phyloP scores from a whole-genome alignment of 2,113 vertebrate genomes.

The Typhlomys cinereus region DNA sequence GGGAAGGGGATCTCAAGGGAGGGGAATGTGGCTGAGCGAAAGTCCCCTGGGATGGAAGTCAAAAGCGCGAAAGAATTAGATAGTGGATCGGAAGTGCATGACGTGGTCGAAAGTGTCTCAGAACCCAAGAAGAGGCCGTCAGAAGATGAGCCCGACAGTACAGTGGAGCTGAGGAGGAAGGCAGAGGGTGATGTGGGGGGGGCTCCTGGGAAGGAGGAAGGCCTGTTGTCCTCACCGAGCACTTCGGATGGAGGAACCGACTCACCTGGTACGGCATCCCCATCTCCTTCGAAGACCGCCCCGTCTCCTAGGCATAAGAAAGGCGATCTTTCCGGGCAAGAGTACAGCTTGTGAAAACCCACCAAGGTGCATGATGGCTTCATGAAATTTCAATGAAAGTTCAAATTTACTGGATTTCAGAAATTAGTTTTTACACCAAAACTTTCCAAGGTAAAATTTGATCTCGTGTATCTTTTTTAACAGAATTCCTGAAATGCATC shows the following conservation, averaged over 20 bases:
- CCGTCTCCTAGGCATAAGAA: constrained; percentile 94
- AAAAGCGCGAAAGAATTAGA: constrained; percentile 83
- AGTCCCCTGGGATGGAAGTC: constrained; percentile 82
- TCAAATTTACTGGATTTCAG: constrained; percentile 11
- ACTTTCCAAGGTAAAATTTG: constrained; percentile 27
- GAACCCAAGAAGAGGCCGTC: constrained; percentile 87
- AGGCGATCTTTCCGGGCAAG: constrained; percentile 88
- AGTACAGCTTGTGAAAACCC: constrained; percentile 89
- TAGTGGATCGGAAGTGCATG: constrained; percentile 79
- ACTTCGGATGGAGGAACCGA: constrained; percentile 92
- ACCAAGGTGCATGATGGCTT: constrained; percentile 1
- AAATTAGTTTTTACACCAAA: constrained; percentile 58
- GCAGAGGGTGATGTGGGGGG: constrained; percentile 91
- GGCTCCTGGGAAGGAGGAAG: constrained; percentile 92
- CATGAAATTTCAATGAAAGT: background rate
- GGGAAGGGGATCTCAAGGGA: constrained; percentile 85
- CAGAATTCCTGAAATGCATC: constrained; percentile 45
- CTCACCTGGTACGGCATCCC: constrained; percentile 90
- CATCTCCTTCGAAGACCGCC: constrained; percentile 92
- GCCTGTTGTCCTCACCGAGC: constrained; percentile 86
- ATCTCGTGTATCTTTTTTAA: constrained; percentile 58
- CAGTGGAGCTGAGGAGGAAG: constrained; percentile 88
- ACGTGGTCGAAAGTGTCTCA: constrained; percentile 84
- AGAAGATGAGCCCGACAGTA: constrained; percentile 88
- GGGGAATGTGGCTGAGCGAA: constrained; percentile 82